Conservation (phyloP, 2,113 vertebrate species). For the Eonycteris spelaea region DNA sequence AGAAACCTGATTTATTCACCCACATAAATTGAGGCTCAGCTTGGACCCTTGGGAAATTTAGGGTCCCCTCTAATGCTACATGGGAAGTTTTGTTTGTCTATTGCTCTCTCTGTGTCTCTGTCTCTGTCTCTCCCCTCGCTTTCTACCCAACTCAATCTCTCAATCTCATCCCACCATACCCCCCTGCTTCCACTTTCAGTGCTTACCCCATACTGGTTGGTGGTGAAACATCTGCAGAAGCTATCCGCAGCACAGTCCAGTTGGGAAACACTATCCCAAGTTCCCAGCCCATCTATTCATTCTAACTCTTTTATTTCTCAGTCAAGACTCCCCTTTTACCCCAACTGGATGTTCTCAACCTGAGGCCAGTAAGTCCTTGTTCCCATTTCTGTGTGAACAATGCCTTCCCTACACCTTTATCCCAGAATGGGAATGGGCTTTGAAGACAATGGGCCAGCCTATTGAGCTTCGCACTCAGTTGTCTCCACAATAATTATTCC, state of each 20-base stretch:
- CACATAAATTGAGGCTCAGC: background rate
- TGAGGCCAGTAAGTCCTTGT: background rate
- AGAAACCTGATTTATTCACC: background rate
- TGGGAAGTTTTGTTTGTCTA: background rate
- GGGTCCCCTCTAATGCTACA: background rate
- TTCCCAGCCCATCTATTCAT: accelerated
- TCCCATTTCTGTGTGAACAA: background rate
- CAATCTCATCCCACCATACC: accelerated
- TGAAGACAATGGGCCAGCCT: too few species aligned
- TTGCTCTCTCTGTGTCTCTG: too few species aligned
- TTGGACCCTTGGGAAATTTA: background rate
- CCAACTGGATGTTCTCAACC: background rate
- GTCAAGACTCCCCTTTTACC: too few species aligned
- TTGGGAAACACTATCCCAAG: background rate
- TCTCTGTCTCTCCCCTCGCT: background rate
- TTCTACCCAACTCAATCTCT: background rate
- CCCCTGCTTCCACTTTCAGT: too few species aligned
- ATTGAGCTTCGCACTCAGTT: too few species aligned
- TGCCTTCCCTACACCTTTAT: background rate
- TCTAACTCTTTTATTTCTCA: too few species aligned
- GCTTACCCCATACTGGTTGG: accelerated
- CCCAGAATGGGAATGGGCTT: background rate
- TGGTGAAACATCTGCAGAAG: background rate
- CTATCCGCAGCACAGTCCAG: background rate
- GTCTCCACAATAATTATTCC: background rate